phyloP scores from a whole-genome alignment of 2,113 vertebrate species.

The Hippoglossus stenolepis region DNA sequence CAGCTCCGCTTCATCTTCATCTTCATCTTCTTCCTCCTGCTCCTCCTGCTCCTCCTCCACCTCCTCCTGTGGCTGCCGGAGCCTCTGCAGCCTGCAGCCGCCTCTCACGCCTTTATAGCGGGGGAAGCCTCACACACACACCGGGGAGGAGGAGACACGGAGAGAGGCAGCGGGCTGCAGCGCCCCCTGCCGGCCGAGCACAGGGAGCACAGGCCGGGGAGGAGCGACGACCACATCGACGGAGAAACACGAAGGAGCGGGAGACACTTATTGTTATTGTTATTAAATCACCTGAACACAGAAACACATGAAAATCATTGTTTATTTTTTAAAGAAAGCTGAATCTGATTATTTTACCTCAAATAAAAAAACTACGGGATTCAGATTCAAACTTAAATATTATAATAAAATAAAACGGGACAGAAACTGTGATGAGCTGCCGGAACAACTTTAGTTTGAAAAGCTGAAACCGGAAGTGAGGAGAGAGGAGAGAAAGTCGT shows the following conservation, averaged over 20 bases:
- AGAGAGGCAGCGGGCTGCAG: constrained; percentile 17
- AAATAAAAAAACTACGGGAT: neutral
- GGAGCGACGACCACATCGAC: too few species aligned
- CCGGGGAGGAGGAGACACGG: constrained; percentile 7
- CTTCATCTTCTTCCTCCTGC: neutral
- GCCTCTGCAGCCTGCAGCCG: constrained; percentile 37
- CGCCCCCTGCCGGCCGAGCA: constrained; percentile 46
- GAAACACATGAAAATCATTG: too few species aligned
- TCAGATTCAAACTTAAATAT: neutral
- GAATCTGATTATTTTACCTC: too few species aligned
- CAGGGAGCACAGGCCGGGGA: neutral
- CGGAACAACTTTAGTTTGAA: constrained; percentile 14
- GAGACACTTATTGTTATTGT: too few species aligned
- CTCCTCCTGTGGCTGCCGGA: constrained; percentile 41
- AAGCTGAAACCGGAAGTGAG: neutral
- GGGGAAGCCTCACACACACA: constrained; percentile 43
- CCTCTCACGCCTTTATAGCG: constrained; percentile 44
- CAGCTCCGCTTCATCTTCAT: neutral
- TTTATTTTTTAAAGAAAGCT: too few species aligned
- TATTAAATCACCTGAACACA: neutral
- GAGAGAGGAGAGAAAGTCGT: neutral
- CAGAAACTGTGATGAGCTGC: neutral
- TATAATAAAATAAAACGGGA: neutral
- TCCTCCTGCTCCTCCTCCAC: neutral
- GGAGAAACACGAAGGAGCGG: too few species aligned